Percentiles rank a stretch among this genome's conserved stretches.
Evolutionary conservation across 2,797 vertebrate species (phyloP).

Genomic region (Gobio occitaniae): DNA sequence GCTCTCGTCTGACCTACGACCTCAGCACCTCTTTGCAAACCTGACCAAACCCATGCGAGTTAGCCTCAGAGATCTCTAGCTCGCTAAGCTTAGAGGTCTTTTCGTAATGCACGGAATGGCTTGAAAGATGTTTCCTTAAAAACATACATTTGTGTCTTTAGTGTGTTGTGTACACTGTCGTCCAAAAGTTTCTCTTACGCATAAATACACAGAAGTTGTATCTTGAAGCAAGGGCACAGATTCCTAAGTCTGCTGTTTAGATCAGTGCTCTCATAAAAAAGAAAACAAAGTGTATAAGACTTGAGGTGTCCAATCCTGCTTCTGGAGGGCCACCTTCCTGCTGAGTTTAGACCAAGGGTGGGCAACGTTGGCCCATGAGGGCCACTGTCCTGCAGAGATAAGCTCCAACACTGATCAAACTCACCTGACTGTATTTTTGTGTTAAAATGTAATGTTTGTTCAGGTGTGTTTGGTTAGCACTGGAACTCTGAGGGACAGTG

Average conservation of each 20-base stretch:
- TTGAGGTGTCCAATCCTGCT: not conserved
- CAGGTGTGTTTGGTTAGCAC: not conserved
- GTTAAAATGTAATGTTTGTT: not conserved
- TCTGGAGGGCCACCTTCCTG: not conserved
- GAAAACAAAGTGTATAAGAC: constrained; percentile 60
- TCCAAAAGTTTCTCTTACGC: constrained; percentile 59
- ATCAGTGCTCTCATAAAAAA: constrained; percentile 61
- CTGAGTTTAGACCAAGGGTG: not conserved
- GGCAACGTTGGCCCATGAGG: not conserved
- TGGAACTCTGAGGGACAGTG: not conserved
- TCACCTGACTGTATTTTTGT: not conserved
- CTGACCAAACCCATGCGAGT: constrained; percentile 46
- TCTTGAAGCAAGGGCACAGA: constrained; percentile 66
- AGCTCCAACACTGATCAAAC: not conserved
- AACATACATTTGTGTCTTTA: constrained; percentile 62
- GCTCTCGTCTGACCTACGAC: constrained; percentile 43
- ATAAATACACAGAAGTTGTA: constrained; percentile 71
- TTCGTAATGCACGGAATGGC: constrained; percentile 65
- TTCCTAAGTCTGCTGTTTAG: constrained; percentile 62
- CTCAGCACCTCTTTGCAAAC: constrained; percentile 17
- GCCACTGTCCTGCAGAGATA: constrained; percentile 8
- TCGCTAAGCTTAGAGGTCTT: constrained; percentile 67
- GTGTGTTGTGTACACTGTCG: constrained; percentile 68
- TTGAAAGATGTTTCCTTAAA: constrained; percentile 59
- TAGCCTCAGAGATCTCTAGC: constrained; percentile 71